Conservation (phyloP, 2,888 invertebrate species). For the Schizaphis graminum region DNA sequence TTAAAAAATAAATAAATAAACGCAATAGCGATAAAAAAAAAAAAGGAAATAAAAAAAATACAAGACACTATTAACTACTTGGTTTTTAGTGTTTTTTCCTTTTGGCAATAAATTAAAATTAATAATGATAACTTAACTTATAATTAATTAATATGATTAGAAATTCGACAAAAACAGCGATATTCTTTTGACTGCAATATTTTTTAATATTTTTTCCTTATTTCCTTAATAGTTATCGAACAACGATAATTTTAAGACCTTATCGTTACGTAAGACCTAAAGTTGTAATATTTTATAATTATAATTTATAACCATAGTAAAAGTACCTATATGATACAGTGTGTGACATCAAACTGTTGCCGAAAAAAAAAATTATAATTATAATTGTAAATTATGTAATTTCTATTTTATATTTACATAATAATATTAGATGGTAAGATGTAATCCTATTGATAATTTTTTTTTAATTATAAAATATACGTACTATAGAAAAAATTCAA, state of each 20-base stretch:
- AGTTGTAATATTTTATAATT: conserved; percentile 65
- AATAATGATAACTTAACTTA: conserved; percentile 66
- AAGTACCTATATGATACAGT: conserved; percentile 64
- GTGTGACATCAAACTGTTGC: conserved; percentile 62
- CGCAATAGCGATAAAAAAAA: conserved; percentile 65
- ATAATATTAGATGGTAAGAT: conserved; percentile 63
- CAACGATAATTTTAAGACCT: conserved; percentile 61
- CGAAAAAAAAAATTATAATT: conserved; percentile 62
- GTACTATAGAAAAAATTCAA: conserved; percentile 59
- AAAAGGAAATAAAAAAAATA: conserved; percentile 62
- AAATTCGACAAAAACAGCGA: conserved; percentile 65
- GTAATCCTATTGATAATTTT: conserved; percentile 66
- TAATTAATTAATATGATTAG: conserved; percentile 64
- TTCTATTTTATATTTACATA: conserved; percentile 65
- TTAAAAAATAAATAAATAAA: conserved; percentile 65
- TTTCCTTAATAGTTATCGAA: conserved; percentile 60
- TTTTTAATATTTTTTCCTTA: conserved; percentile 53
- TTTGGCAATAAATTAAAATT: conserved; percentile 65
- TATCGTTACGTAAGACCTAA: conserved; percentile 62
- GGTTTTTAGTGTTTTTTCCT: conserved; percentile 65
- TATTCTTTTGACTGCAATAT: conserved; percentile 64
- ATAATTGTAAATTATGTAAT: conserved; percentile 64
- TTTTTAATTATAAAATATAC: conserved; percentile 64
- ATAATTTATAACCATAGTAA: conserved; percentile 63
- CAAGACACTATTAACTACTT: conserved; percentile 65